Evolutionary conservation across 2,797 vertebrate genomes (phyloP), one percentile per base, ranked within the genome.

Genomic region (Myotis pilosus): DNA sequence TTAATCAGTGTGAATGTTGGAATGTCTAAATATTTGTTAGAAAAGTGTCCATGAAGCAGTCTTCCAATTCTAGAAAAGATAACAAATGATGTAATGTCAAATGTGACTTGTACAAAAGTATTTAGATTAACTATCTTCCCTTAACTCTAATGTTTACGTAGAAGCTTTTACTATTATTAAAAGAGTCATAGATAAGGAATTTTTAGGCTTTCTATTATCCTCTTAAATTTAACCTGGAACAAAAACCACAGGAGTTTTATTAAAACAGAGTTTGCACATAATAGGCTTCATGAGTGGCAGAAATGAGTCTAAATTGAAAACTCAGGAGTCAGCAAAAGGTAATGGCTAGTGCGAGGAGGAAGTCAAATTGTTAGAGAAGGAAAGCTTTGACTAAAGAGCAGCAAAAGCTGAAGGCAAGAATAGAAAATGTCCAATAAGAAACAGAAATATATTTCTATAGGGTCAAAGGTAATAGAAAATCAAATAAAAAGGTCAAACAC

Each of bases 21-120:
- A 97, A 92, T 96, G 96, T 97, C 92, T 88, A 97, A 98, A 97
- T 97, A 97, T 97, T 97, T 98, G 95, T 93, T 96, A 89, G 78
- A 90, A 96, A 97, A 64, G 87, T 94, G 89, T 92, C 33, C 87
- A 95, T 71, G 87, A 97, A 96, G 87, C n/a, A 94, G 76, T 89
- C 49, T 91, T 89, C 44, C 33, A 53, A 60, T 83, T 91, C 78
- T 87, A 94, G 38, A 69, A 95, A 97, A 79, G 49, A 51, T 92
- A 38, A 95, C 81, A 92, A 75, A 94, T 55, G 53, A 79, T 64
- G n/a, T 71, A n/a, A 79, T 94, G 75, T 93, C 68, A 90, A 81
- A 71, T 53, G 20, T 69, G 66, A 62, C 88, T 81, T 86, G 47
- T n/a, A 75, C 55, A 36, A 71, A 95, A 94, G 60, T 47, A 55